phyloP scores from a whole-genome alignment of 2,888 invertebrate species.

The Limnephilus auricula region DNA sequence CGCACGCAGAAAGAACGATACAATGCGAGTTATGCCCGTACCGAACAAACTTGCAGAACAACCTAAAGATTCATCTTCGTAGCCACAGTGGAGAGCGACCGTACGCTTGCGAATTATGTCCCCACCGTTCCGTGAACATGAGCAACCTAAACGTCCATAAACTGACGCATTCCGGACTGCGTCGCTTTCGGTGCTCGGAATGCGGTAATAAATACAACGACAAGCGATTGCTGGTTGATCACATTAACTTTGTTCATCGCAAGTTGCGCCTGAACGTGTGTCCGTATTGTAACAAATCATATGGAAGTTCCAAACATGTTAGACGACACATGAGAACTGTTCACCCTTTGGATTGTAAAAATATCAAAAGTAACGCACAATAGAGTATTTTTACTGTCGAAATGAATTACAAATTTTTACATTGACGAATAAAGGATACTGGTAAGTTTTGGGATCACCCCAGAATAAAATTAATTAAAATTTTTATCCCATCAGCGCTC shows the following conservation, averaged over 20 bases:
- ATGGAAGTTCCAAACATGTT: background rate
- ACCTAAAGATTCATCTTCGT: conserved; percentile 50
- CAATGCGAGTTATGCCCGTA: conserved; percentile 72
- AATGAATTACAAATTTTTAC: too few relatives aligned
- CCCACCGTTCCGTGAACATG: conserved; percentile 62
- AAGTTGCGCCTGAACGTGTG: background rate
- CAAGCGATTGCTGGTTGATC: background rate
- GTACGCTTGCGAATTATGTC: conserved; percentile 66
- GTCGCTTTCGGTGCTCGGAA: background rate
- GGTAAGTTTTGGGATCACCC: too few relatives aligned
- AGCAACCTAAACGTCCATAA: conserved; percentile 16
- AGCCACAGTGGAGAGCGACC: conserved; percentile 67
- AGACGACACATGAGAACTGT: background rate
- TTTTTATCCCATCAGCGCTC: too few relatives aligned
- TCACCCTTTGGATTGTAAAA: background rate
- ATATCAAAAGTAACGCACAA: background rate
- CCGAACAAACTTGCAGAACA: conserved; percentile 65
- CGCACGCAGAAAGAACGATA: conserved; percentile 74
- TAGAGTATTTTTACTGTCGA: too few relatives aligned
- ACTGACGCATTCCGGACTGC: conserved; percentile 13
- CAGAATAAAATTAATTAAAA: too few relatives aligned
- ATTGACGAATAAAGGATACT: too few relatives aligned
- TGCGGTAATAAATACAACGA: conserved; percentile 14
- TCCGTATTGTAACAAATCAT: background rate
- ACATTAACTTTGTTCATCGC: conserved; percentile 11